Percentiles rank a stretch among this genome's conserved stretches.
Evolutionary conservation across 35 echinoderm and acorn worm species (phyloP).

Genomic region (Chiridota heheva): DNA sequence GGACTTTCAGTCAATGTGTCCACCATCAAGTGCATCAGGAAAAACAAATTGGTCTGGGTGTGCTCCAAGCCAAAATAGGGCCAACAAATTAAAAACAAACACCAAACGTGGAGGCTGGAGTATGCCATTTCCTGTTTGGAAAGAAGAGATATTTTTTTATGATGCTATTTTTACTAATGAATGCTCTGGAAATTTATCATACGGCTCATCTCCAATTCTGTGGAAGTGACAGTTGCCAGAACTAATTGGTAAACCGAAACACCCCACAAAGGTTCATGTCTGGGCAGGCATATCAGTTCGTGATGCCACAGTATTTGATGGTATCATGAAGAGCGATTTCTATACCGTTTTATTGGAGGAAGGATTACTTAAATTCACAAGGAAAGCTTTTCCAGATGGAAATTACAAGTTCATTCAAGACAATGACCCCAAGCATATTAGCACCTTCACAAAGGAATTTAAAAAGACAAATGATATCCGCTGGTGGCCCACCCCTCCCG

Average conservation of each 20-base stretch:
- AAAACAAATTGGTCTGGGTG: constrained; percentile 10
- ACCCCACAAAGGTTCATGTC: constrained; percentile 21
- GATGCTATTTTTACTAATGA: constrained; percentile 30
- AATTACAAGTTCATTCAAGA: constrained; percentile 31
- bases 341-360: background rate
- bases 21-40: background rate
- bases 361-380: constrained; percentile 27
- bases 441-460: background rate
- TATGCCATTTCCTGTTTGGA: background rate
- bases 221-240: background rate
- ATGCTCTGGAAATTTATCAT: constrained; percentile 33
- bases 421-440: constrained; percentile 18
- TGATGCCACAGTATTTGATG: constrained; percentile 14
- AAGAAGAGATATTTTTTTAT: background rate
- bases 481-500: constrained; percentile 22
- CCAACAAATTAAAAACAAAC: background rate
- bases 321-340: constrained; percentile 18
- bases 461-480: background rate
- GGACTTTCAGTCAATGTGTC: background rate
- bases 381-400: background rate
- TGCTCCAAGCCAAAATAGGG: background rate
- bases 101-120: background rate
- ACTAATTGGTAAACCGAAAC: constrained; percentile 11
- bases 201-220: background rate
- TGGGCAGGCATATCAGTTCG: constrained; percentile 32